Evolutionary conservation across 1,140 invertebrate genomes (phyloP).

Genomic region (Trichogramma pretiosum): DNA sequence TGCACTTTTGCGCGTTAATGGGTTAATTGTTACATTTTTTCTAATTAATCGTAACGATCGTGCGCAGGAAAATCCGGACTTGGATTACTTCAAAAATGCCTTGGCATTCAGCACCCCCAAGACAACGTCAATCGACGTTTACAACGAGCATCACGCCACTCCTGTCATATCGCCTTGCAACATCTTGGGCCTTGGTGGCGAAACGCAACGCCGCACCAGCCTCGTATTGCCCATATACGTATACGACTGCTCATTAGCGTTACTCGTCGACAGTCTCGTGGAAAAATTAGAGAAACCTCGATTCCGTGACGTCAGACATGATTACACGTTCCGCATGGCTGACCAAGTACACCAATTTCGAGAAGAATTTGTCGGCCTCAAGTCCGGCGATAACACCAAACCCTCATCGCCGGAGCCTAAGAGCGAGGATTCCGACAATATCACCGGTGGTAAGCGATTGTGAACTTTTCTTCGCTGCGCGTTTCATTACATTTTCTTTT

Average conservation of each 20-base stretch:
- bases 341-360: slow-evolving; percentile 24
- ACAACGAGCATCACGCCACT: background rate
- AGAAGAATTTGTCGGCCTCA: slow-evolving; percentile 40
- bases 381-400: slow-evolving; percentile 35
- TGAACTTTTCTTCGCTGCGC: background rate
- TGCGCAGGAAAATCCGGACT: slow-evolving; percentile 6
- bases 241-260: slow-evolving; percentile 58
- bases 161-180: too few species aligned
- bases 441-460: slow-evolving; percentile 28
- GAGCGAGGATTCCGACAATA: slow-evolving; percentile 43
- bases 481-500: too few species aligned
- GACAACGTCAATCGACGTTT: background rate
- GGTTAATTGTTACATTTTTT: too few species aligned
- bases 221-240: slow-evolving; percentile 57
- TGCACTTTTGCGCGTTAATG: too few species aligned
- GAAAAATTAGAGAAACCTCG: slow-evolving; percentile 42
- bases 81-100: slow-evolving; percentile 10
- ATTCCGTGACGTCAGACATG: slow-evolving; percentile 45
- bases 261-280: slow-evolving; percentile 52
- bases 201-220: slow-evolving; percentile 13
- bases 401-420: slow-evolving; percentile 40
- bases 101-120: slow-evolving; percentile 12
- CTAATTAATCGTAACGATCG: too few species aligned
- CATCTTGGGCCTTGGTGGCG: too few species aligned
- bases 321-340: slow-evolving; percentile 44